A percentile compares a stretch with the other conserved stretches of the same genome.
These are phyloP conservation scores for Oncorhynchus masou DNA, from an alignment of 2,113 vertebrate genomes.

Conservation along the genomic window DNA sequence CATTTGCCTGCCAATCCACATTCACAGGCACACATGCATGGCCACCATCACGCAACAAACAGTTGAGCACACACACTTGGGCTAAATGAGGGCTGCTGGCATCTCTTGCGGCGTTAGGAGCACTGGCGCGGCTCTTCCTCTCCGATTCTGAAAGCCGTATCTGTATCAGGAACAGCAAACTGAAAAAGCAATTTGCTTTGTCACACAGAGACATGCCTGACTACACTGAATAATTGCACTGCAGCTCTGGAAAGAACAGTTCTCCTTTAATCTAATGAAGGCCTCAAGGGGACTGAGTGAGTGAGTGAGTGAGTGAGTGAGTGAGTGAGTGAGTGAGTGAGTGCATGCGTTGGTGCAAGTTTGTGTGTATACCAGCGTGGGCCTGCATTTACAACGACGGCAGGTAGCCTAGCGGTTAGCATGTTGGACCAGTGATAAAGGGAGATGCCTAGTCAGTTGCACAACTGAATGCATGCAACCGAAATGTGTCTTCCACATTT, in stretches of 20 bases:
- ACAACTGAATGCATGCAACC: too few relatives aligned
- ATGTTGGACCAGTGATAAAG: too few relatives aligned
- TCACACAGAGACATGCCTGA: conserved; percentile 77
- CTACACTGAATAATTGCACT: conserved; percentile 77
- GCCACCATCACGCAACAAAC: not conserved
- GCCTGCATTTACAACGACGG: too few relatives aligned
- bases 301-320: not conserved
- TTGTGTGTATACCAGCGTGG: not conserved
- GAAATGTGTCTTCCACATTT: too few relatives aligned
- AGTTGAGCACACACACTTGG: conserved; percentile 36
- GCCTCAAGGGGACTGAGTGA: conserved; percentile 52
- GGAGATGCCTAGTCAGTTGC: too few relatives aligned
- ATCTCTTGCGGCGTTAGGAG: conserved; percentile 54
- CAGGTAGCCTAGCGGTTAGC: too few relatives aligned
- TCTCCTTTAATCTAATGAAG: conserved; percentile 76
- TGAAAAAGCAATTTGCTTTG: conserved; percentile 77
- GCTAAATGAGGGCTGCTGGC: conserved; percentile 66
- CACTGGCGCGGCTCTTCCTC: conserved; percentile 60
- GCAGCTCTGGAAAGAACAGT: conserved; percentile 70
- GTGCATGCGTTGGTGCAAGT: not conserved
- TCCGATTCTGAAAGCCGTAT: conserved; percentile 70
- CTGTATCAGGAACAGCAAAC: conserved; percentile 74
- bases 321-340: conserved; percentile 4
- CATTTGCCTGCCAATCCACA: not conserved
- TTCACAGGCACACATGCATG: conserved; percentile 23